phyloP scores from a whole-genome alignment of 2,888 invertebrate species.

The Phyllotreta cruciferae region DNA sequence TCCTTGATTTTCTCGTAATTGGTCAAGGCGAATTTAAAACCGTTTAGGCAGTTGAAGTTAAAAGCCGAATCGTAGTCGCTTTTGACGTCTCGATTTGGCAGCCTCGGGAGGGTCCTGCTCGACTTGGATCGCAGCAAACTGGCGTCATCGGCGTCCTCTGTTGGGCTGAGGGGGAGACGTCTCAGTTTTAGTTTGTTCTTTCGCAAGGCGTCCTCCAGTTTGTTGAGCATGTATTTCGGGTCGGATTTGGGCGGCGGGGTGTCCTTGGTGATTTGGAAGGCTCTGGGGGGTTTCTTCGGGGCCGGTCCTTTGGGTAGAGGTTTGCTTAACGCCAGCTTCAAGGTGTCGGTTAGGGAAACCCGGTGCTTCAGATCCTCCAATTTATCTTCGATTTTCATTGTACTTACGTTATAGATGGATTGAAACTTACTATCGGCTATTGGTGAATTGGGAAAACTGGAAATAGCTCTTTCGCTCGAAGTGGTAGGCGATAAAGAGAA shows the following conservation, averaged over 20 bases:
- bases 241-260: constrained; percentile 52
- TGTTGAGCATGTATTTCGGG: constrained; percentile 71
- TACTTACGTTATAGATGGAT: constrained; percentile 48
- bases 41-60: constrained; percentile 58
- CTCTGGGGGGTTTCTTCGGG: constrained; percentile 78
- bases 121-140: constrained; percentile 49
- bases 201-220: constrained; percentile 67
- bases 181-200: constrained; percentile 59
- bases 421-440: neutral
- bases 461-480: constrained; percentile 31
- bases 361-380: constrained; percentile 18
- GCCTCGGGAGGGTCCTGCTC: constrained; percentile 42
- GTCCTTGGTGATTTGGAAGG: constrained; percentile 58
- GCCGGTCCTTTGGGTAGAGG: constrained; percentile 75
- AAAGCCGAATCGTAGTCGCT: constrained; percentile 34
- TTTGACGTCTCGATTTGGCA: constrained; percentile 37
- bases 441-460: constrained; percentile 5
- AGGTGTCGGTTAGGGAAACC: constrained; percentile 62
- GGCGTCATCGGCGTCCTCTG: constrained; percentile 56
- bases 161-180: constrained; percentile 51
- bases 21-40: constrained; percentile 53
- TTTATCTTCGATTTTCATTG: constrained; percentile 48
- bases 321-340: constrained; percentile 71
- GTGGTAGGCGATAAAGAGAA: constrained; percentile 12
- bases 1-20: constrained; percentile 55